Evolutionary conservation across 2,888 invertebrate genomes (phyloP), one percentile per base, ranked within the genome.

Genomic region (Rhingia rostrata): DNA sequence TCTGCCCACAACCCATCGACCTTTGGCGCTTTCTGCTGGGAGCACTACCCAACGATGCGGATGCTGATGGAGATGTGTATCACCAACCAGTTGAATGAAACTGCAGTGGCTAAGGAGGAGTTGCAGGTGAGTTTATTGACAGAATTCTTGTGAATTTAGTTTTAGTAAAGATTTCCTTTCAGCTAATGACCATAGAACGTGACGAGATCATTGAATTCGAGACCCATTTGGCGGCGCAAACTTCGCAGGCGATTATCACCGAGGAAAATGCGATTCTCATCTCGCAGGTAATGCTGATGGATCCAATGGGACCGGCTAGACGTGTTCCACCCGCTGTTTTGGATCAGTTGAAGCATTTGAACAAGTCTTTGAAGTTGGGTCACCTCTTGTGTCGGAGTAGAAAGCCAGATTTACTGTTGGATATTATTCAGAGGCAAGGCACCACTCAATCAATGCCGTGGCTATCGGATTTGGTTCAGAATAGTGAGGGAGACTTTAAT

Each of bases 21-120:
- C 10, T 96, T 98, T 92, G 98, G 98, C 9, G 94, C 94, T 86
- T 93, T 95, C 69, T 97, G 96, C 41, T 98, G 98, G 95, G 94
- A 95, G 88, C 95, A 95, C 87, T 99, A 98, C 92, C 97, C 98
- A 14, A 98, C 96, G 60, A 93, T 99, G 86, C 93, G 96, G 84
- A 95, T 95, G 88, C 93, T 99, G 86, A 98, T 99, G 94, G 98
- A 99, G 92, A 97, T 97, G 95, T 97, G 97, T 88, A 99, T 99
- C 90, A 99, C 98, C 7, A 97, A 96, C 95, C 92, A 92, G 78
- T 90, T 91, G 75, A 88, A 88, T 58, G 93, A 93, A 61, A 93
- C 94, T 49, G 94, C 94, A 86, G 93, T 94, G 61, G 92, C 93
- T 72, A 92, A 93, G 3, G 94, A 95, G 87, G 95, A 95, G 89